Evolutionary conservation across 2,113 vertebrate species (phyloP).

Genomic region (Varanus komodoensis): DNA sequence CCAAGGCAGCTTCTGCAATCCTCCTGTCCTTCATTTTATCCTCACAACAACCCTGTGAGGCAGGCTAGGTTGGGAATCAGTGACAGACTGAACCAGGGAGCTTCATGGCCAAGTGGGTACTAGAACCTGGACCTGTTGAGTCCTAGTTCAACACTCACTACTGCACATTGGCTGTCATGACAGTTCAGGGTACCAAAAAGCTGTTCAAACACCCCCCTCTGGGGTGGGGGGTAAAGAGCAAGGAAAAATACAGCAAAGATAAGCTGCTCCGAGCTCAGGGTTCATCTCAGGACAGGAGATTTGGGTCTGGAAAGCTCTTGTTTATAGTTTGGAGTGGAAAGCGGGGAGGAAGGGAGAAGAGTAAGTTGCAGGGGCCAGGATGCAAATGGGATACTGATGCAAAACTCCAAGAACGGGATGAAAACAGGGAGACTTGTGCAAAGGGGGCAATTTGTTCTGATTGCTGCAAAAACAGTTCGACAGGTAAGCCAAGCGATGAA

Average conservation of each 20-base stretch:
- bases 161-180: too few relatives aligned
- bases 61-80: too few relatives aligned
- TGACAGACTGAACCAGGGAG: too few relatives aligned
- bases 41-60: too few relatives aligned
- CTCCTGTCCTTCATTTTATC: too few relatives aligned
- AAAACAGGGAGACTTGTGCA: background rate
- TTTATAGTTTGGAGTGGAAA: background rate
- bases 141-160: too few relatives aligned
- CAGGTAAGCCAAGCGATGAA: background rate
- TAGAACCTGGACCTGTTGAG: too few relatives aligned
- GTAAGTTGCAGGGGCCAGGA: too few relatives aligned
- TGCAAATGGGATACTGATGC: background rate
- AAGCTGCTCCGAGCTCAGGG: background rate
- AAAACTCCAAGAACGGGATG: background rate
- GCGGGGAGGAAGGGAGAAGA: background rate
- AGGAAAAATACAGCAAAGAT: background rate
- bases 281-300: conserved; percentile 23
- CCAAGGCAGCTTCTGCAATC: too few relatives aligned
- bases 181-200: background rate
- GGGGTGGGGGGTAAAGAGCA: too few relatives aligned
- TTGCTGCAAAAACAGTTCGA: background rate
- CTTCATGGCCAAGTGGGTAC: too few relatives aligned
- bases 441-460: background rate
- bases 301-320: background rate
- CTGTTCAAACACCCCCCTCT: background rate